phyloP scores from a whole-genome alignment of 2,888 invertebrate genomes.

The Trachelus stipa region DNA sequence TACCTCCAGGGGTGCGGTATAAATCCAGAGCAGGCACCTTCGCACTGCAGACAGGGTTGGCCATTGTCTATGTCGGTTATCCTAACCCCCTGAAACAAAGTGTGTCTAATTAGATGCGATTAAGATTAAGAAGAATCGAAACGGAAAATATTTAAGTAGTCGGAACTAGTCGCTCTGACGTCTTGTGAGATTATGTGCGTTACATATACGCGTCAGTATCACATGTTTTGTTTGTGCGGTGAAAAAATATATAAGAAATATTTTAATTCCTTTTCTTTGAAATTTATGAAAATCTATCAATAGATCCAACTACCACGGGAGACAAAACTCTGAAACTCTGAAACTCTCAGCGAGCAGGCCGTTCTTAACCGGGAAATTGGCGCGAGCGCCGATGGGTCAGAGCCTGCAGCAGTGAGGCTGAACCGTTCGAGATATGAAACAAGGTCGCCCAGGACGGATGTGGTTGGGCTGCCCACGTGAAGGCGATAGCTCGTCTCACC shows the following conservation, averaged over 20 bases:
- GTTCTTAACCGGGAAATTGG: not conserved
- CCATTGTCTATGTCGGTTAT: slow-evolving; percentile 90
- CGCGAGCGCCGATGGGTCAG: too few species aligned
- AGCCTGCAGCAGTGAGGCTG: slow-evolving; percentile 13
- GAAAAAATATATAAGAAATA: too few species aligned
- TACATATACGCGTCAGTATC: too few species aligned
- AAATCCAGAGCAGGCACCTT: slow-evolving; percentile 85
- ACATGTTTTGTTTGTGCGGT: too few species aligned
- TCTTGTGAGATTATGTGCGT: too few species aligned
- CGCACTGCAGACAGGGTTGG: slow-evolving; percentile 86
- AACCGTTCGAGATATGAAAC: slow-evolving; percentile 17
- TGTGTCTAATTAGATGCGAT: too few species aligned
- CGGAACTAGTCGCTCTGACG: too few species aligned
- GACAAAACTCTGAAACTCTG: not conserved
- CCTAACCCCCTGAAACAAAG: slow-evolving; percentile 80
- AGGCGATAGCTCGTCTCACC: slow-evolving; percentile 30
- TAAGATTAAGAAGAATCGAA: too few species aligned
- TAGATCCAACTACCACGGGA: too few species aligned
- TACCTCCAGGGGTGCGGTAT: slow-evolving; percentile 90
- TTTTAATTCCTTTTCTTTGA: too few species aligned
- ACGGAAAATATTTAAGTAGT: too few species aligned
- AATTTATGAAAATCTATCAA: too few species aligned
- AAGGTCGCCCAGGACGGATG: slow-evolving; percentile 34
- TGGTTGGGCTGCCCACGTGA: slow-evolving; percentile 58
- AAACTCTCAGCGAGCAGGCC: slow-evolving; percentile 6